phyloP scores from a whole-genome alignment of 2,113 vertebrate species.

The Mormyrus lacerda region DNA sequence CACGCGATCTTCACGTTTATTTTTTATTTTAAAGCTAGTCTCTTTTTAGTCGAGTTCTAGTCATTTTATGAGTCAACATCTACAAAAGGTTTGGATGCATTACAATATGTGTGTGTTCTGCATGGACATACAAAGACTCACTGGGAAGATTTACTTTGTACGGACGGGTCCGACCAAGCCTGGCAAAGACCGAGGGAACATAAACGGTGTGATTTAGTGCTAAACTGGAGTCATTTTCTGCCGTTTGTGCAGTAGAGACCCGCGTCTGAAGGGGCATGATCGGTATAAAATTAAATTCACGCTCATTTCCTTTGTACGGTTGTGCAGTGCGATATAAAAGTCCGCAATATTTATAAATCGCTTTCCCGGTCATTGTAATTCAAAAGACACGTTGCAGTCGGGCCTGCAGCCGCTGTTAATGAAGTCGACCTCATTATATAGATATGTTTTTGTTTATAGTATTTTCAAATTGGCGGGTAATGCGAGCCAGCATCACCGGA shows the following conservation, averaged over 20 bases:
- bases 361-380: neutral
- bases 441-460: neutral
- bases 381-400: neutral
- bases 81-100: neutral
- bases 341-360: neutral
- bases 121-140: neutral
- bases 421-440: neutral
- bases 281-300: neutral
- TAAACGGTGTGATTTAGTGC: neutral
- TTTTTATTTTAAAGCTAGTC: neutral
- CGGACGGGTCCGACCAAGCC: neutral
- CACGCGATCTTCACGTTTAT: neutral
- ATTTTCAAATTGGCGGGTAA: neutral
- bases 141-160: neutral
- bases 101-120: neutral
- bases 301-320: neutral
- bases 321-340: neutral
- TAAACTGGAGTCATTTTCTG: neutral
- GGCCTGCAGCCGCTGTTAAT: neutral
- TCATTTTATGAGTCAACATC: neutral
- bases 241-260: neutral
- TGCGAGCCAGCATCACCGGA: neutral
- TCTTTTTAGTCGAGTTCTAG: neutral
- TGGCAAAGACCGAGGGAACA: neutral
- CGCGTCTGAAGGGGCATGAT: neutral